Base-by-base conservation (phyloP, 2,113 vertebrate genomes). In the Ursus arctos region DNA sequence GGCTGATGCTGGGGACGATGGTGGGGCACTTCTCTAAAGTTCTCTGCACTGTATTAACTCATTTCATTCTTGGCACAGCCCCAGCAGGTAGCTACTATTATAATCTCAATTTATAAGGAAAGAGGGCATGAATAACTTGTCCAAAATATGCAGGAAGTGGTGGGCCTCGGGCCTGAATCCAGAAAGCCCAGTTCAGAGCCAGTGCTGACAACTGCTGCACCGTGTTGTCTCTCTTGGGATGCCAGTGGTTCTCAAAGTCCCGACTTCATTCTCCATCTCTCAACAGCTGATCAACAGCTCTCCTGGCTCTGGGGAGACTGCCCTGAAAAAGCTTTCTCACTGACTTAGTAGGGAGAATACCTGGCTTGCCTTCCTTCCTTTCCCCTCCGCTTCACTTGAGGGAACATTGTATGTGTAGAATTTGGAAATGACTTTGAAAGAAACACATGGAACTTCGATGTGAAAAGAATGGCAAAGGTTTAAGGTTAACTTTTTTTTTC, bases 191-290 rank as follows among this genome's bases (percentile, higher is more conserved):
- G 22, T 19, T 80, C 53, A 59, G 91, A 71, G 8, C 28, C 6
- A 0, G 59, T 18, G 19, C 2, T 72, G 16, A 4, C 2, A 71
- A 15, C 4, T 4, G 1, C 1, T 6, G 24, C 36, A 9, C 3
- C 0, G 6, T 5, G 4, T 9, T 28, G 13, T 28, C n/a, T 79
- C 33, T 10, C 0, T 16, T 69, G 2, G 10, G 16, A n/a, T 26
- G 8, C 36, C 6, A 2, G 19, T 12, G 40, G 11, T 71, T 43
- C 22, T 19, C 4, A n/a, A 21, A 61, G n/a, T 47, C 7, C n/a
- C 26, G 13, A 3, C 16, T 53, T 47, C 21, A 11, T 36, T 51
- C 57, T 15, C 1, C n/a, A 1, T 55, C 69, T 84, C 43, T 69
- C 76, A 14, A 47, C 51, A 77, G 74, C 49, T 57, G 55, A 57